Evolutionary conservation across 2,113 vertebrate genomes (phyloP).

Genomic region (Heloderma charlesbogerti): DNA sequence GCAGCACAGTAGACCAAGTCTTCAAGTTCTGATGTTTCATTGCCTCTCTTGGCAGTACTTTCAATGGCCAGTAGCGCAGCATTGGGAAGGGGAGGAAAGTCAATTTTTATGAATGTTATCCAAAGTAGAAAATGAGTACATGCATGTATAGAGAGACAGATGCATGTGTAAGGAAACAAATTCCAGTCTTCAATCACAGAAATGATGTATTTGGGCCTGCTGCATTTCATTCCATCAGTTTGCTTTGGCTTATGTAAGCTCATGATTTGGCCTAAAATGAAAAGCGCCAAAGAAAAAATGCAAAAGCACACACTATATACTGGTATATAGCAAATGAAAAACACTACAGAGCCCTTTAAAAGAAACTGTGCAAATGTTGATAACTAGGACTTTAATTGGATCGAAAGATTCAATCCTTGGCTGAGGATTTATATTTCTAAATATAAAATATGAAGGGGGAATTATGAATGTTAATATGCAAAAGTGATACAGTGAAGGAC

Average conservation of each 20-base stretch:
- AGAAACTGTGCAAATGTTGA: background rate
- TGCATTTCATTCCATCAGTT: background rate
- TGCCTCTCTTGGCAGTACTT: conserved; percentile 40
- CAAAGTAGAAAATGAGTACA: background rate
- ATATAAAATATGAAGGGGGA: conserved; percentile 14
- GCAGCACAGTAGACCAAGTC: conserved; percentile 7
- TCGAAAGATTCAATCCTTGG: background rate
- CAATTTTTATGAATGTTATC: background rate
- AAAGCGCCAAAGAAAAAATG: conserved; percentile 21
- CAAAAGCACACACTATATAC: conserved; percentile 24
- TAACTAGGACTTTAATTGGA: background rate
- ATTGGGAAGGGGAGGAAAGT: background rate
- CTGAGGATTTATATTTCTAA: background rate
- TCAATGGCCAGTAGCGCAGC: background rate
- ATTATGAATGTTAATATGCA: conserved; percentile 2
- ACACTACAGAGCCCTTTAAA: background rate
- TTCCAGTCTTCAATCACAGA: conserved; percentile 17
- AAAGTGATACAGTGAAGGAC: background rate
- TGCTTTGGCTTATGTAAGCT: conserved; percentile 2
- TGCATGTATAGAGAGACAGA: background rate
- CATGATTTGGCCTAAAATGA: background rate
- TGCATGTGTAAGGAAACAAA: background rate
- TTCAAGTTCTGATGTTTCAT: conserved; percentile 33
- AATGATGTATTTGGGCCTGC: background rate
- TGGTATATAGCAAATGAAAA: conserved; percentile 45